Evolutionary conservation across 2,797 vertebrate genomes (phyloP).

Genomic region (Antrozous pallidus): DNA sequence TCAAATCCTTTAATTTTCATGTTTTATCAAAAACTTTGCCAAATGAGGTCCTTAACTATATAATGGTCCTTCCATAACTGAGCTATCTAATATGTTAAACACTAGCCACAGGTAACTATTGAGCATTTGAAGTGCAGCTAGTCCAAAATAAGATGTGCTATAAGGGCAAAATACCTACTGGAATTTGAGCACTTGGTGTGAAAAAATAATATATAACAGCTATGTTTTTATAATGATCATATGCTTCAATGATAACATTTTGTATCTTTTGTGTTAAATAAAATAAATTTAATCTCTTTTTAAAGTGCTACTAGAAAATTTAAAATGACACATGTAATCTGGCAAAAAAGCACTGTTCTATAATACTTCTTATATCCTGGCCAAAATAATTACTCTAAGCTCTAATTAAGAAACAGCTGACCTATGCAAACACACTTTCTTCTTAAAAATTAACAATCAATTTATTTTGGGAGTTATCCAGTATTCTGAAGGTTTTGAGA

Average conservation of each 20-base stretch:
- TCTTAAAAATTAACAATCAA: background rate
- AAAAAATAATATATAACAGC: background rate
- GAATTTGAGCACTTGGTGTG: background rate
- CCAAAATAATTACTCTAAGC: background rate
- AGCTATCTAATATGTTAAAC: background rate
- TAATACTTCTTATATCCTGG: background rate
- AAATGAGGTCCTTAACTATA: background rate
- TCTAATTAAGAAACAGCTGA: background rate
- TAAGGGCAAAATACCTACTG: background rate
- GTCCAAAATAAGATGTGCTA: background rate
- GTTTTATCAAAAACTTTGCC: background rate
- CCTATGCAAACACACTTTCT: background rate
- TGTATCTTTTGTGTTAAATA: background rate
- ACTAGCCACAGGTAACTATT: background rate
- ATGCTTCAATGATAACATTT: background rate
- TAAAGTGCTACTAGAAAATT: constrained; percentile 6
- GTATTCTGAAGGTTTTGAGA: background rate
- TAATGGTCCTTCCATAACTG: background rate
- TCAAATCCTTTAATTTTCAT: background rate
- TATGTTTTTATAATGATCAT: background rate
- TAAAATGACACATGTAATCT: background rate
- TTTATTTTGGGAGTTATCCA: background rate
- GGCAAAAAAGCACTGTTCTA: background rate
- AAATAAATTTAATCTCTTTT: background rate
- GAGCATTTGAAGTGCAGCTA: background rate